Evolutionary conservation across 2,888 invertebrate species (phyloP).

Genomic region (Drosophila incognita): DNA sequence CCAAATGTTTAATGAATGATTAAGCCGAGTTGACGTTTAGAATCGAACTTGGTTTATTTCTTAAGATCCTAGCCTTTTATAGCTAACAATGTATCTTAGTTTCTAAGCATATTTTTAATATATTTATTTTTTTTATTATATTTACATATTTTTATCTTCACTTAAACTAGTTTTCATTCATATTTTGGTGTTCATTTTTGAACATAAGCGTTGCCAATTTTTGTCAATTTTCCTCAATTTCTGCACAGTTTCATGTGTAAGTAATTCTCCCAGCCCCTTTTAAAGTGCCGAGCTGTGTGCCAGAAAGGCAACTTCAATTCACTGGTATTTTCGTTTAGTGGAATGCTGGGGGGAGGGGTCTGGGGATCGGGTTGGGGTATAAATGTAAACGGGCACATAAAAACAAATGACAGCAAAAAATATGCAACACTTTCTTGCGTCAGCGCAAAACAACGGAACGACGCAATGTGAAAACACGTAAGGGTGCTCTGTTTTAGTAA

Average conservation of each 20-base stretch:
- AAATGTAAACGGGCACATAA: conserved; percentile 66
- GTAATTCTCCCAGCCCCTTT: conserved; percentile 7
- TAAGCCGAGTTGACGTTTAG: too few species aligned
- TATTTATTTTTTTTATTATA: too few species aligned
- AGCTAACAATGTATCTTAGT: too few species aligned
- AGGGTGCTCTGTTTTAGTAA: background rate
- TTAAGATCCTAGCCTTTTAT: too few species aligned
- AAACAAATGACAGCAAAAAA: conserved; percentile 66
- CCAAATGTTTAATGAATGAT: too few species aligned
- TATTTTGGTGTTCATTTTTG: too few species aligned
- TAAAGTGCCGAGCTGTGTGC: conserved; percentile 12
- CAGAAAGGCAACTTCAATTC: conserved; percentile 42
- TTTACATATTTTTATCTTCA: too few species aligned
- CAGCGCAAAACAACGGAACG: conserved; percentile 50
- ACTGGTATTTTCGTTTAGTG: background rate
- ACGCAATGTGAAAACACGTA: conserved; percentile 9
- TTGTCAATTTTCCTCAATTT: conserved; percentile 29
- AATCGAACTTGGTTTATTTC: too few species aligned
- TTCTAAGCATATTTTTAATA: too few species aligned
- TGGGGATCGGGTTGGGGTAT: background rate
- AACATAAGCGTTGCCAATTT: conserved; percentile 39
- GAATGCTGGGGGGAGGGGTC: background rate
- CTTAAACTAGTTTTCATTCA: too few species aligned
- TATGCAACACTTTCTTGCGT: conserved; percentile 68
- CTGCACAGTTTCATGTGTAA: conserved; percentile 12